Evolutionary conservation across 1,140 invertebrate species (phyloP).

Genomic region (Gonioctena quinquepunctata): DNA sequence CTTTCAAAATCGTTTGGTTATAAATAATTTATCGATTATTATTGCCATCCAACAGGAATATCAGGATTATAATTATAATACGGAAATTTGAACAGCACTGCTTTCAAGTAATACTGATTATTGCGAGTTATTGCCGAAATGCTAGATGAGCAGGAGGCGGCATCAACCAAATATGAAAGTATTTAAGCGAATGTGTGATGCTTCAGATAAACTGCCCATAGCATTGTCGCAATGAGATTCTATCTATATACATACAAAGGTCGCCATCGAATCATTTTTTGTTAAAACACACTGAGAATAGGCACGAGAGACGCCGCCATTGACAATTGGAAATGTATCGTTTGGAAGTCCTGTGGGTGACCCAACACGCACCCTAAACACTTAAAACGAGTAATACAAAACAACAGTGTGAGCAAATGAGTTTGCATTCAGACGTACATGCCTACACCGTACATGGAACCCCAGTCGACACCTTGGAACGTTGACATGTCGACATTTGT

Average conservation of each 20-base stretch:
- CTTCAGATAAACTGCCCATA: constrained; percentile 29
- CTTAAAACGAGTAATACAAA: constrained; percentile 1
- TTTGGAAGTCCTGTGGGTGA: constrained; percentile 35
- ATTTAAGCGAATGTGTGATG: constrained; percentile 12
- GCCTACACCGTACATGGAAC: constrained; percentile 86
- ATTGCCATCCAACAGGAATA: constrained; percentile 46
- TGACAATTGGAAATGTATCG: constrained; percentile 43
- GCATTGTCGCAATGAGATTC: constrained; percentile 39
- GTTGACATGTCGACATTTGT: constrained; percentile 89
- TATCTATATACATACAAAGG: constrained; percentile 21
- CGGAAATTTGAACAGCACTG: constrained; percentile 7
- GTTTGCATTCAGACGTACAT: constrained; percentile 76
- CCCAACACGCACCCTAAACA: not conserved
- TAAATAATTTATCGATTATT: constrained; percentile 25
- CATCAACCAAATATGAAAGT: constrained; percentile 17
- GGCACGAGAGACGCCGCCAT: constrained; percentile 43
- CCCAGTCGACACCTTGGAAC: constrained; percentile 88
- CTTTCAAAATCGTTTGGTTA: constrained; percentile 21
- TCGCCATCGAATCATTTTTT: not conserved
- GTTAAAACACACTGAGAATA: constrained; percentile 33
- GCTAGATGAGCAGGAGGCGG: constrained; percentile 46
- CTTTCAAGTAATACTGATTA: constrained; percentile 54
- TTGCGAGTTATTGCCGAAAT: constrained; percentile 57
- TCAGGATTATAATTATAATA: constrained; percentile 20
- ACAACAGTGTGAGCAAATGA: not conserved